These are phyloP conservation scores for Tetragonula clypearis DNA, from an alignment of 1,140 invertebrate species.

Conservation along the genomic window DNA sequence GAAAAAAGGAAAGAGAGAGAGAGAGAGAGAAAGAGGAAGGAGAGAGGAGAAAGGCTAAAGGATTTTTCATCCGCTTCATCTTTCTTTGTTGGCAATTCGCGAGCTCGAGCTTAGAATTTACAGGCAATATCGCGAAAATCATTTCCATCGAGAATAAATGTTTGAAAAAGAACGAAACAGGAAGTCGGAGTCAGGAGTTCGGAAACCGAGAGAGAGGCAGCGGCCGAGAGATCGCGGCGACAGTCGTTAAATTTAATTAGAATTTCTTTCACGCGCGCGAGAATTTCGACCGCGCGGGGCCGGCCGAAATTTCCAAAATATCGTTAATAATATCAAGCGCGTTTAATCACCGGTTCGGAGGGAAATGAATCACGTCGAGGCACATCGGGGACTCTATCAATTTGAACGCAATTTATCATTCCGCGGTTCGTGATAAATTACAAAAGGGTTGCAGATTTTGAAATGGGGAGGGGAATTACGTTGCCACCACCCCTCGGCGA, in stretches of 20 bases:
- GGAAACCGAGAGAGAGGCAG: not conserved
- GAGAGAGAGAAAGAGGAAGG: no score
- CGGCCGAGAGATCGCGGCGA: no score
- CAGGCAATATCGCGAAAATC: not conserved
- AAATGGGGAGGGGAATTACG: not conserved
- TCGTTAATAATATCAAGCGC: conserved; percentile 30
- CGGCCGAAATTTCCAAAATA: not conserved
- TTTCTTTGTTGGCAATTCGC: not conserved
- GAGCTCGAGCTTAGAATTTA: conserved; percentile 8
- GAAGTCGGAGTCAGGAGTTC: not conserved
- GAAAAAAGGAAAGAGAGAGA: no score
- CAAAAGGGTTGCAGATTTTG: conserved; percentile 23
- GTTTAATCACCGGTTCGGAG: conserved; percentile 15
- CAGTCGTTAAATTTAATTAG: not conserved
- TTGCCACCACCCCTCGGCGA: not conserved
- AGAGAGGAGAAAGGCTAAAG: not conserved
- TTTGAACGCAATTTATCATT: conserved; percentile 27
- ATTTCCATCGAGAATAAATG: not conserved
- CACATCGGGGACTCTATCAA: conserved; percentile 22
- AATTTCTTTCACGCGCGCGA: not conserved
- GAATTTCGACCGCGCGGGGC: not conserved
- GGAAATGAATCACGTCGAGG: conserved; percentile 15
- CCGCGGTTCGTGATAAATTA: conserved; percentile 6
- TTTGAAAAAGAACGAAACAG: not conserved
- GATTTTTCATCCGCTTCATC: not conserved